Percentiles rank a stretch among this genome's conserved stretches.
Conservation (phyloP, 1,140 invertebrate species). For the Drosophila bifasciata region DNA sequence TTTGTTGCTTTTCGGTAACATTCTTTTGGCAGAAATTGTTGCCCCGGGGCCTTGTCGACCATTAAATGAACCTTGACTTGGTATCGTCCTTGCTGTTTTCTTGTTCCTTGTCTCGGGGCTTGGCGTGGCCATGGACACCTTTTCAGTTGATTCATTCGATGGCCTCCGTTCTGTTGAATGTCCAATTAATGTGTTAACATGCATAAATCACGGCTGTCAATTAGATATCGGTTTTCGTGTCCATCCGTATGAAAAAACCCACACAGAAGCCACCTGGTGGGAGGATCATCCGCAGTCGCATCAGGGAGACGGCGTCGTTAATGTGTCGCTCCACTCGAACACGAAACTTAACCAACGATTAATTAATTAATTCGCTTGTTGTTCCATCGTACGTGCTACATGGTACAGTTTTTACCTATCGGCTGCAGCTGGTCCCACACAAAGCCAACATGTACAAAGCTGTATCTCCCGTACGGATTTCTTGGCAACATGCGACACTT, state of each 20-base stretch:
- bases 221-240: slow-evolving; percentile 36
- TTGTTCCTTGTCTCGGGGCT: neutral
- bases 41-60: slow-evolving; percentile 5
- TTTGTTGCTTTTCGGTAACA: slow-evolving; percentile 1
- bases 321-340: slow-evolving; percentile 63
- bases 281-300: slow-evolving; percentile 6
- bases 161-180: slow-evolving; percentile 39
- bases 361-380: slow-evolving; percentile 79
- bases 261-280: neutral
- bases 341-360: slow-evolving; percentile 54
- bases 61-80: slow-evolving; percentile 45
- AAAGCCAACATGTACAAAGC: slow-evolving; percentile 29
- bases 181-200: slow-evolving; percentile 47
- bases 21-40: slow-evolving; percentile 19
- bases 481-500: slow-evolving; percentile 52
- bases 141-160: slow-evolving; percentile 16
- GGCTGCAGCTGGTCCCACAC: slow-evolving; percentile 3
- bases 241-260: slow-evolving; percentile 8
- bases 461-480: slow-evolving; percentile 10
- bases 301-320: slow-evolving; percentile 43
- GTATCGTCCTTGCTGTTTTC: too few species aligned
- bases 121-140: slow-evolving; percentile 27
- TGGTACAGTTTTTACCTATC: slow-evolving; percentile 37
- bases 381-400: slow-evolving; percentile 52
- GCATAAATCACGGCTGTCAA: slow-evolving; percentile 74